Conservation (phyloP, 2,113 vertebrate genomes). For the Strix uralensis region DNA sequence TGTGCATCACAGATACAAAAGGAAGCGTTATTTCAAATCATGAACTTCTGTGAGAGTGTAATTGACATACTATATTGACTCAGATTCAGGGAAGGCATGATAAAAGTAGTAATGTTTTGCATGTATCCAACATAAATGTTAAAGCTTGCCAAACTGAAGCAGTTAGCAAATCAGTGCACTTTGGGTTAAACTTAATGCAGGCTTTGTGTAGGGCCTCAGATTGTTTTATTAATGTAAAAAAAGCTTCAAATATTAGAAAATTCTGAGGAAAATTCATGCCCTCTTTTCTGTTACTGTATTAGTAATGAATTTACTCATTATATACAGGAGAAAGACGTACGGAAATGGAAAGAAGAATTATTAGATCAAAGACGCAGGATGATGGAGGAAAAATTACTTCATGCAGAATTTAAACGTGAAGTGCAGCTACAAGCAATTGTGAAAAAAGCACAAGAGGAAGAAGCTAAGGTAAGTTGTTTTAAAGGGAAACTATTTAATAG, state of each 20-base stretch:
- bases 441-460: constrained; percentile 98
- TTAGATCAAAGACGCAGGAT: constrained; percentile 93
- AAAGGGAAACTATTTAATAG: not conserved
- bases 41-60: not conserved
- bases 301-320: not conserved
- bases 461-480: constrained; percentile 85
- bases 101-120: not conserved
- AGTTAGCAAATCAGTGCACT: not conserved
- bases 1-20: not conserved
- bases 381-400: constrained; percentile 98
- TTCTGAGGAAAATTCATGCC: not conserved
- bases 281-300: not conserved
- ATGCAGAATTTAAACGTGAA: constrained; percentile 95
- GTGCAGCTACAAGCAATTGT: constrained; percentile 97
- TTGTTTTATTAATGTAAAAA: not conserved
- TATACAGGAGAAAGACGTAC: constrained; percentile 92
- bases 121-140: not conserved
- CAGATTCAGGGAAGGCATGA: too few relatives aligned
- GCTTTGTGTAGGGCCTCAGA: not conserved
- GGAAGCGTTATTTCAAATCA: not conserved
- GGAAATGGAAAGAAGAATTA: constrained; percentile 97
- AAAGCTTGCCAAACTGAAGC: not conserved
- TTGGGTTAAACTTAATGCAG: not conserved
- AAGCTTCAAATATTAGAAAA: not conserved
- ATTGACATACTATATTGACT: not conserved